These are phyloP conservation scores for Spea bombifrons DNA, from an alignment of 2,113 vertebrate genomes.

Conservation along the genomic window DNA sequence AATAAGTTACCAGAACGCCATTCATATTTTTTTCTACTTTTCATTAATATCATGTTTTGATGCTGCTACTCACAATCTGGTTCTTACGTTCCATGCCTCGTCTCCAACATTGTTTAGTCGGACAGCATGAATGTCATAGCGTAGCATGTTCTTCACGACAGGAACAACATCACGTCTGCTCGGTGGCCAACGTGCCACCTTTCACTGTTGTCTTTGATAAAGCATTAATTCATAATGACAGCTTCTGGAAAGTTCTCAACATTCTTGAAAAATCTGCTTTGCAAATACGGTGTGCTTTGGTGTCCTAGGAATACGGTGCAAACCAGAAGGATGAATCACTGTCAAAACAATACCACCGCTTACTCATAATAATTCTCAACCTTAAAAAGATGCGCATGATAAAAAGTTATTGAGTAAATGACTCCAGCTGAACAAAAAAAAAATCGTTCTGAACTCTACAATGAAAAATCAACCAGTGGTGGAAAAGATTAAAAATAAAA, in stretches of 20 bases:
- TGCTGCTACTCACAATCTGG: background rate
- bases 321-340: slow-evolving; percentile 9
- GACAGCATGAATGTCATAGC: slow-evolving; percentile 27
- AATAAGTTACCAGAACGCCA: background rate
- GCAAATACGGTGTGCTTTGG: slow-evolving; percentile 24
- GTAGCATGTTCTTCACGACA: slow-evolving; percentile 35
- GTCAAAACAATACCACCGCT: background rate
- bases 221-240: slow-evolving; percentile 47
- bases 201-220: slow-evolving; percentile 38
- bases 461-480: background rate
- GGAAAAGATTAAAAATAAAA: background rate
- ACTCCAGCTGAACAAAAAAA: background rate
- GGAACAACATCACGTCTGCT: slow-evolving; percentile 44
- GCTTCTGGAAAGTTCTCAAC: slow-evolving; percentile 48
- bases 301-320: slow-evolving; percentile 39
- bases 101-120: slow-evolving; percentile 7
- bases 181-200: slow-evolving; percentile 17
- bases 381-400: slow-evolving; percentile 34
- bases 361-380: slow-evolving; percentile 15
- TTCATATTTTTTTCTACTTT: background rate
- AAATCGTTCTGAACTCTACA: background rate
- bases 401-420: slow-evolving; percentile 21
- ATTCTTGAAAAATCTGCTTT: slow-evolving; percentile 45
- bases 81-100: slow-evolving; percentile 12
- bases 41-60: background rate